A percentile compares a stretch with the other conserved stretches of the same genome.
Evolutionary conservation across 1,140 invertebrate species (phyloP).

Genomic region (Sminthurinus signatus): DNA sequence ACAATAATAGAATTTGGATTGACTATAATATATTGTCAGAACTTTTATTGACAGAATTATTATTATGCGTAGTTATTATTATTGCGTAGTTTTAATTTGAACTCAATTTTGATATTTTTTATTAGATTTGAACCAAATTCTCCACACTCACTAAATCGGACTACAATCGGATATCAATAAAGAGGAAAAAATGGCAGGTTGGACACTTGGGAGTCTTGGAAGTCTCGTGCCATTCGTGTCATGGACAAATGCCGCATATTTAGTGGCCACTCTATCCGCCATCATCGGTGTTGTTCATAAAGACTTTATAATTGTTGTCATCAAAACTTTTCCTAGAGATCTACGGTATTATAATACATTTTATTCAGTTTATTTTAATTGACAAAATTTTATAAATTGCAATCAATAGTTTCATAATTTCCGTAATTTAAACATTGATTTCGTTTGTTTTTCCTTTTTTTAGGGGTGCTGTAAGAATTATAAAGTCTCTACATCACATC

Average conservation of each 20-base stretch:
- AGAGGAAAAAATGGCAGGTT: too few relatives aligned
- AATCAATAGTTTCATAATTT: not conserved
- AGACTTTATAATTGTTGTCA: not conserved
- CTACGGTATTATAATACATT: not conserved
- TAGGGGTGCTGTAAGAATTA: slow-evolving; percentile 1
- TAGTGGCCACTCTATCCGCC: not conserved
- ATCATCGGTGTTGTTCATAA: not conserved
- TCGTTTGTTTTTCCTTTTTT: not conserved
- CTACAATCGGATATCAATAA: too few relatives aligned
- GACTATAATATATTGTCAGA: too few relatives aligned
- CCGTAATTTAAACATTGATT: not conserved
- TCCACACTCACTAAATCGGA: too few relatives aligned
- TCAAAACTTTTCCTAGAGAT: slow-evolving; percentile 9
- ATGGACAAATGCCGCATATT: not conserved
- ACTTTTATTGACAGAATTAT: too few relatives aligned
- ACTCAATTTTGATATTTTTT: too few relatives aligned
- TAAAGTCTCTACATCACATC: not conserved
- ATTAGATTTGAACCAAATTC: too few relatives aligned
- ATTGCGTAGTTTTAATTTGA: too few relatives aligned
- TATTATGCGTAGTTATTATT: too few relatives aligned
- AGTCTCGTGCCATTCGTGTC: not conserved
- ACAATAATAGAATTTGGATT: too few relatives aligned
- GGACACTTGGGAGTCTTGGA: too few relatives aligned
- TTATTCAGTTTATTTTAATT: too few relatives aligned
- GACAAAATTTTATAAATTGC: not conserved